Evolutionary conservation across 2,888 invertebrate genomes (phyloP), one percentile per base, ranked within the genome.

Genomic region (Pollenia labialis): DNA sequence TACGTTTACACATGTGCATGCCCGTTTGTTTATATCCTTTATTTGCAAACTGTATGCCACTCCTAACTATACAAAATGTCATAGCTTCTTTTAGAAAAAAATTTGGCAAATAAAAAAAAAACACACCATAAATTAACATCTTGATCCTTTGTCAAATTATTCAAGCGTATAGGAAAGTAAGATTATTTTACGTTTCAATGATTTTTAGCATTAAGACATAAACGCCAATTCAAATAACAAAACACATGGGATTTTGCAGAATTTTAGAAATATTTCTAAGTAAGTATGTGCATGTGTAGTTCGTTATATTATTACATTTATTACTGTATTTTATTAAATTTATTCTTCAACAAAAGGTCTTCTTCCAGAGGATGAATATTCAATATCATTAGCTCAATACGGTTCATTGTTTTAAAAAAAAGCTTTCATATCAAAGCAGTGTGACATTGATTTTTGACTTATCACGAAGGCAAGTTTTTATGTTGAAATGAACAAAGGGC

Each of bases 131-230:
- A 91, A 90, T 90, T 90, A 91, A 90, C 91, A 91, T 90, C 88
- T 91, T 90, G 90, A 91, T 90, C 91, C 91, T 90, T 90, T 91
- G 90, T 91, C 91, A 91, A 91, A 90, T 90, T 89, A 91, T 88
- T 90, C 89, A 88, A 90, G 90, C 90, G 88, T 89, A 89, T 88
- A 66, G 42, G 56, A 56, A 74, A 42, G 23, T 74, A 72, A 89
- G 87, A 89, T 89, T 72, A 58, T 76, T 85, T 76, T 77, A 72
- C 72, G 76, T 66, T 81, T 77, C 58, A 81, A 60, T 77, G 69
- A 79, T 75, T 83, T 83, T 48, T 42, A 7, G 40, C 50, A 48
- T 40, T 14, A 56, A 58, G n/a, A 58, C 48, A 62, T 16, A 42
- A 18, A 23, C 18, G 9, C n/a, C 58, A 68, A 58, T 81, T 79